Conservation (phyloP, 2,113 vertebrate species). For the Laticauda colubrina region DNA sequence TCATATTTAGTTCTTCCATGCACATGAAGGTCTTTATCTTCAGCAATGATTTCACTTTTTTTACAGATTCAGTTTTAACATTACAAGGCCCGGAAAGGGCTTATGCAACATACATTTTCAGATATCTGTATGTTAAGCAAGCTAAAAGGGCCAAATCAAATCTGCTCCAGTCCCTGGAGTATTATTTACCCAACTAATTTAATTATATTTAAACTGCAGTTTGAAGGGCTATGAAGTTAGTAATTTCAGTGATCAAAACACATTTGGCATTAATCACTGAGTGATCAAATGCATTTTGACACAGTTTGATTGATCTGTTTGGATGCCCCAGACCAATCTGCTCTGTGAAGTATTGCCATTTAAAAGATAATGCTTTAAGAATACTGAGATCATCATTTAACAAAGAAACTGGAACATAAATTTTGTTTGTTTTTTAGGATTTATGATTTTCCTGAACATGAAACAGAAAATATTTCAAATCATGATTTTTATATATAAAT, state of each 20-base stretch:
- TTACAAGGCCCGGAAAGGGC: not conserved
- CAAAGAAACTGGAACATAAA: not conserved
- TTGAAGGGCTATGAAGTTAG: slow-evolving; percentile 39
- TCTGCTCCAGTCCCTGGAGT: slow-evolving; percentile 36
- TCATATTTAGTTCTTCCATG: not conserved
- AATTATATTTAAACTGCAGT: slow-evolving; percentile 41
- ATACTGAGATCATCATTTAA: not conserved
- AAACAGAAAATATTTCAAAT: not conserved
- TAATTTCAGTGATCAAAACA: slow-evolving; percentile 44
- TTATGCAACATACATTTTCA: slow-evolving; percentile 25
- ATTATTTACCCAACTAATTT: slow-evolving; percentile 39
- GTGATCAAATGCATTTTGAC: slow-evolving; percentile 19
- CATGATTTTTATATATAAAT: not conserved
- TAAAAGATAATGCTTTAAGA: not conserved
- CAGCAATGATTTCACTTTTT: not conserved
- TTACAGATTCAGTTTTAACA: not conserved
- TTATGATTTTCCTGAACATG: not conserved
- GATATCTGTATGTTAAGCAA: slow-evolving; percentile 29
- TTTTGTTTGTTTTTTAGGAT: not conserved
- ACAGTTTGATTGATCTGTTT: slow-evolving; percentile 44
- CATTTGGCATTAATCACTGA: slow-evolving; percentile 31
- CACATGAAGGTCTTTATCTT: not conserved
- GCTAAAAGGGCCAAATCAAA: slow-evolving; percentile 39
- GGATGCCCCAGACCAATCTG: slow-evolving; percentile 22
- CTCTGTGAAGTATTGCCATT: slow-evolving; percentile 9